Evolutionary conservation across 2,113 vertebrate species (phyloP), one percentile per base, ranked within the genome.

Genomic region (Uria lomvia): DNA sequence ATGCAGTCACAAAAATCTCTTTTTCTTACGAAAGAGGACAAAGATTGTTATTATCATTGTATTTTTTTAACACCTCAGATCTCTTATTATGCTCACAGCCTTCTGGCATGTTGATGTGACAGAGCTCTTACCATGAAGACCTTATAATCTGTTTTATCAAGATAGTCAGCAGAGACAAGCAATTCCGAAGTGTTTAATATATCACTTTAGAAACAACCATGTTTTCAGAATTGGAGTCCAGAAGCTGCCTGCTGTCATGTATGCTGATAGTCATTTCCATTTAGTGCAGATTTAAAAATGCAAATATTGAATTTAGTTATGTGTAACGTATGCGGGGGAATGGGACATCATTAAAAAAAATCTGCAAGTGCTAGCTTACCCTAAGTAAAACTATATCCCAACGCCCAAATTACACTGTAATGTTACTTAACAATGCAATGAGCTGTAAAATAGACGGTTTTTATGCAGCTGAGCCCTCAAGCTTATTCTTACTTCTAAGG

Each of bases 351-450:
- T 94, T 68, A 40, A 38, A 75, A 90, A 50, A 76, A 94, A 63
- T 12, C 56, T 87, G 16, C 43, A 90, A 96, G 15, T 90, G 62
- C n/a, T 90, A 14, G 53, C 56, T 73, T 92, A 52, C 36, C 76
- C 77, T 82, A 32, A 92, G 73, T 89, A 92, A 87, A 96, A 91
- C 86, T 91, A 26, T 60, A 85, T 77, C 32, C 80, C 62, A 78
- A 86, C 91, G 53, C 62, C 71, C 80, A 95, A 92, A 96, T 95
- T 94, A 53, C 56, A 56, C 53, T 82, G 27, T 85, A 68, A 95
- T 94, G 70, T 95, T 96, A 89, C 91, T 96, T 95, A 95, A 95
- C 80, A 92, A 88, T 82, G 94, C 86, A 97, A 96, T 96, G 97
- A 96, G 84, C 94, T 97, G 94, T 96, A 92, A 97, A 97, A 97